A percentile compares a stretch with the other conserved stretches of the same genome.
Conservation (phyloP, 2,113 vertebrate genomes). For the Manacus vitellinus region DNA sequence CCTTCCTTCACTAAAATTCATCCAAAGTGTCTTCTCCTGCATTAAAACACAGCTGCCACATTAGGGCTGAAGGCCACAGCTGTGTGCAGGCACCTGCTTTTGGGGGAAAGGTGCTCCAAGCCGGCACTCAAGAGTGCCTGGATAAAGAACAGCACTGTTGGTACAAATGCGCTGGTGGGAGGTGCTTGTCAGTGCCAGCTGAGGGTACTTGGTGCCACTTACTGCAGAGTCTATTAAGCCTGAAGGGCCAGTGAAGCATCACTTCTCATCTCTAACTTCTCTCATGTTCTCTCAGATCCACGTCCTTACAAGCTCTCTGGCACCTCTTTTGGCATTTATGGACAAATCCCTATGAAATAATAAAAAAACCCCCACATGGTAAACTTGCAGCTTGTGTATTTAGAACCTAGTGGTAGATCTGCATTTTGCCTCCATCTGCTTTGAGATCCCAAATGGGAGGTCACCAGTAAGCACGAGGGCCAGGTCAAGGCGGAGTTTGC, state of each 20-base stretch:
- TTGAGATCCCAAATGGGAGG: not conserved
- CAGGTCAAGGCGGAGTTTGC: not conserved
- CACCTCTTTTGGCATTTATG: not conserved
- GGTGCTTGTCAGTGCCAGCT: not conserved
- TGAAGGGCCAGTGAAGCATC: not conserved
- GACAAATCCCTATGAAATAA: not conserved
- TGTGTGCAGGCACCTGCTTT: not conserved
- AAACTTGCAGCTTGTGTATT: not conserved
- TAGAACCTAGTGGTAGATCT: not conserved
- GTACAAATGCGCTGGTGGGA: fast-evolving
- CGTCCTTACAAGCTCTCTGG: not conserved
- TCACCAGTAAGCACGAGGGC: not conserved
- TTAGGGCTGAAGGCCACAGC: not conserved
- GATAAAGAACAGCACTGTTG: fast-evolving
- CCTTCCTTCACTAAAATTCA: not conserved
- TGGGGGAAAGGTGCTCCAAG: not conserved
- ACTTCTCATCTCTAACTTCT: not conserved
- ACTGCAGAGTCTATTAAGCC: not conserved
- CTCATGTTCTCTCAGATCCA: not conserved
- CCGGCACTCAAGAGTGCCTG: not conserved
- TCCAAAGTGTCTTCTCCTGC: fast-evolving
- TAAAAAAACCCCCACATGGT: fast-evolving
- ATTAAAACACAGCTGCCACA: not conserved
- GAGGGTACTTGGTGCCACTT: not conserved
- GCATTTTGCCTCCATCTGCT: not conserved